A percentile compares a stretch with the other conserved stretches of the same genome.
Conservation (phyloP, 1,140 invertebrate species). For the Bathynomus jamesi region DNA sequence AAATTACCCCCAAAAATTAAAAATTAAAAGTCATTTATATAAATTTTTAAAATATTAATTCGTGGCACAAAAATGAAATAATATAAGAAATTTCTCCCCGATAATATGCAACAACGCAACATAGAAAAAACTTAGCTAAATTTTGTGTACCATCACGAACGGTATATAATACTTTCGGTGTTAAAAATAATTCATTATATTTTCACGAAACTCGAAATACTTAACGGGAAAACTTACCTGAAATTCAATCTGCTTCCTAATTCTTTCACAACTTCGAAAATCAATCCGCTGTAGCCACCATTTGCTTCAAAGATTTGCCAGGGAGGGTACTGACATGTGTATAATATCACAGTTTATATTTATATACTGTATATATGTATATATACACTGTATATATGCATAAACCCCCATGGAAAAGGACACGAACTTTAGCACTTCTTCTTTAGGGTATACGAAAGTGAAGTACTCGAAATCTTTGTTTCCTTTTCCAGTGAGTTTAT, state of each 20-base stretch:
- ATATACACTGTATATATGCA: no score
- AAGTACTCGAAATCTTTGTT: no score
- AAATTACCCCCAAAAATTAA: no score
- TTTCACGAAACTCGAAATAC: not conserved
- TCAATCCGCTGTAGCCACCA: constrained; percentile 56
- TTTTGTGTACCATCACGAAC: constrained; percentile 16
- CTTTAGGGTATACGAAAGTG: no score
- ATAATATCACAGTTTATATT: no score
- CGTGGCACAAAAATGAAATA: not conserved
- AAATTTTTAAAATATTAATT: not conserved
- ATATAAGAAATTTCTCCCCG: constrained; percentile 27
- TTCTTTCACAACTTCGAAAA: constrained; percentile 71
- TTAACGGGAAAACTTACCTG: constrained; percentile 47
- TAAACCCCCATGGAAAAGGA: no score
- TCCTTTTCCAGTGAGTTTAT: no score
- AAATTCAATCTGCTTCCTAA: constrained; percentile 73
- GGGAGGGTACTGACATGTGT: constrained; percentile 67
- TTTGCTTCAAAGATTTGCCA: constrained; percentile 64
- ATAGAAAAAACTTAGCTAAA: constrained; percentile 16
- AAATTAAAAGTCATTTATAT: no score
- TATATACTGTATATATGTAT: no score
- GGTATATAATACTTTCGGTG: not conserved
- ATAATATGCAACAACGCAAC: constrained; percentile 6
- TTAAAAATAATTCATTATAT: constrained; percentile 1
- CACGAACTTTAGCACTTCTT: no score